Conservation (phyloP, 2,113 vertebrate genomes). For the Opisthocomus hoazin region DNA sequence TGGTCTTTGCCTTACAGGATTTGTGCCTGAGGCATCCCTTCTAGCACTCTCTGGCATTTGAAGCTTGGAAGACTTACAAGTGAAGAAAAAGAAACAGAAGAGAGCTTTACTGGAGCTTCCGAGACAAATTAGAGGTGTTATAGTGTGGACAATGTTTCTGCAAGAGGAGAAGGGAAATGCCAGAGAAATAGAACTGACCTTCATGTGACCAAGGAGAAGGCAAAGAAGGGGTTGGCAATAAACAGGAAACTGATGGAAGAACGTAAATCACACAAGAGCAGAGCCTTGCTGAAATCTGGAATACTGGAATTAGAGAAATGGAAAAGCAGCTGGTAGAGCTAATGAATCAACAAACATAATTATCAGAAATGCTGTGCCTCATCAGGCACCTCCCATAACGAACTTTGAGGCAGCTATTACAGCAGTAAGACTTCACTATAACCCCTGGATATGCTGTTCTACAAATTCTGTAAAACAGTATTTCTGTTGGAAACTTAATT, state of each 20-base stretch:
- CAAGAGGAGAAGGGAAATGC: background rate
- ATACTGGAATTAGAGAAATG: background rate
- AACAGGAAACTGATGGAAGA: background rate
- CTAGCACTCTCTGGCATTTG: background rate
- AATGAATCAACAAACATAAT: background rate
- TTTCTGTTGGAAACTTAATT: background rate
- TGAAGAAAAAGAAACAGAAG: background rate
- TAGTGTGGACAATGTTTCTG: background rate
- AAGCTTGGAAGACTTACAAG: background rate
- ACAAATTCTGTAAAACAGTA: background rate
- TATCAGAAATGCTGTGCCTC: background rate
- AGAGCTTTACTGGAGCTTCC: background rate
- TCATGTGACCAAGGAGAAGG: background rate
- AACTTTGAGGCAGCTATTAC: background rate
- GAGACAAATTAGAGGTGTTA: background rate
- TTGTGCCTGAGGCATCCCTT: background rate
- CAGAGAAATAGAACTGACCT: background rate
- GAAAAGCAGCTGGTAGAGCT: background rate
- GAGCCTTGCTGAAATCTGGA: background rate
- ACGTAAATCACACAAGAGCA: background rate
- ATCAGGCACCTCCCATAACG: background rate
- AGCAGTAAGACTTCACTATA: background rate
- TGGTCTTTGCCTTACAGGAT: slow-evolving; percentile 42
- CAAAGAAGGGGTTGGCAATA: background rate
- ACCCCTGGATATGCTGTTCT: background rate